Evolutionary conservation across 2,888 invertebrate species (phyloP), one percentile per base, ranked within the genome.

Genomic region (Artemia sp.): DNA sequence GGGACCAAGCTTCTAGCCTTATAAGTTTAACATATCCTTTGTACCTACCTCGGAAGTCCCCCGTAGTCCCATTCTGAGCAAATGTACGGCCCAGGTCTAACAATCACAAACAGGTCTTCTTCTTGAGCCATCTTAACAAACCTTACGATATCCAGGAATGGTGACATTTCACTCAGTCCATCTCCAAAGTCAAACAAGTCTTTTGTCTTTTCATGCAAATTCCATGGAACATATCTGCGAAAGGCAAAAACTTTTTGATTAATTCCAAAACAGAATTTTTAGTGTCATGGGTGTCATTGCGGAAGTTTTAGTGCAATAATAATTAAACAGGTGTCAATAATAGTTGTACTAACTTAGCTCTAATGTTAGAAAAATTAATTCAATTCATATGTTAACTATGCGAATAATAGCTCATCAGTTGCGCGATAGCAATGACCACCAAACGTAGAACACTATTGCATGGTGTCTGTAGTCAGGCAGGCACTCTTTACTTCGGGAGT

Each of bases 21-120:
- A 38, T 38, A 38, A 38, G 38, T 38, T 66, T 38, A 53, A n/a
- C 10, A 14, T 38, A 66, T 38, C 38, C 38, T 38, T 3, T 38
- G 11, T 12, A 14, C 51, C 68, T 72, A 77, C 77, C 77, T 77
- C 10, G 79, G 78, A 66, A 78, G 73, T 7, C 78, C 78, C 19
- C 79, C 79, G 70, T 77, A 78, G 12, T 83, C 83, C 81, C 82
- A 82, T 74, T 83, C 83, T 8, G 80, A 79, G 75, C 83, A 83
- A 72, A 82, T 82, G 74, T 82, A 83, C 2, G 83, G 83, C 2
- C 83, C 83, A 12, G 82, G 79, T 67, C 83, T 75, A 4, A 83
- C 74, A 12, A 83, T 76, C 4, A 82, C 82, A 19, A 81, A 76
- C 66, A 83, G 75, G 70, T 81, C 82, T 73, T 79, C 78, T 70